Conservation (phyloP, 1,140 invertebrate genomes). For the Caenorhabditis latens region DNA sequence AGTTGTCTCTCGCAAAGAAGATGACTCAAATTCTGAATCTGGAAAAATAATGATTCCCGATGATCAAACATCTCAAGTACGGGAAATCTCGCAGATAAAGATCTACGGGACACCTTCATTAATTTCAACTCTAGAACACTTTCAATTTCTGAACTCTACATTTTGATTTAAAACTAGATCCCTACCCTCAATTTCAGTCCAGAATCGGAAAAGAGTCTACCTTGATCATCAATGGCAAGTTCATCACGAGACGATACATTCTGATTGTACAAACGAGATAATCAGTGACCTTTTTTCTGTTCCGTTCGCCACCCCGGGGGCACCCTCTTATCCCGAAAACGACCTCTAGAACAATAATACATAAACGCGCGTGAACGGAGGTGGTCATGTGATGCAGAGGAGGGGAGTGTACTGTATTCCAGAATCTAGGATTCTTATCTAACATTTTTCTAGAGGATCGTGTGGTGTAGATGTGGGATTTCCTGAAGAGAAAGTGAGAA, state of each 20-base stretch:
- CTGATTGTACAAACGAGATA: constrained; percentile 32
- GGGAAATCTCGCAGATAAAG: neutral
- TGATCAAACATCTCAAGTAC: constrained; percentile 7
- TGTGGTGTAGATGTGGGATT: neutral
- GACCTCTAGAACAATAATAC: constrained; percentile 48
- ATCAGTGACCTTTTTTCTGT: constrained; percentile 37
- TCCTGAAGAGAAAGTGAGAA: neutral
- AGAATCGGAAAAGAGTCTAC: neutral
- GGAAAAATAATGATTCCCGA: neutral
- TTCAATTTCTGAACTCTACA: neutral
- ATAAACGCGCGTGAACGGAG: constrained; percentile 50
- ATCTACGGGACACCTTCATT: neutral
- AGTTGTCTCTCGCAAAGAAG: no score
- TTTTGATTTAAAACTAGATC: neutral
- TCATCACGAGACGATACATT: neutral
- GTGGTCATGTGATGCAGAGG: constrained; percentile 16
- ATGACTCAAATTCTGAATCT: no score
- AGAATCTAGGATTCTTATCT: constrained; percentile 24
- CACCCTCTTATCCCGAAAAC: constrained; percentile 7
- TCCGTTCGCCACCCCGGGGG: constrained; percentile 35
- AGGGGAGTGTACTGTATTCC: constrained; percentile 18
- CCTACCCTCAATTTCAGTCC: no score
- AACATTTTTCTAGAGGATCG: neutral
- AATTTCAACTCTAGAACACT: neutral
- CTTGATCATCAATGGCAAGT: constrained; percentile 2